Conservation (phyloP, 2,797 vertebrate genomes). For the Pangasius mekongensis region DNA sequence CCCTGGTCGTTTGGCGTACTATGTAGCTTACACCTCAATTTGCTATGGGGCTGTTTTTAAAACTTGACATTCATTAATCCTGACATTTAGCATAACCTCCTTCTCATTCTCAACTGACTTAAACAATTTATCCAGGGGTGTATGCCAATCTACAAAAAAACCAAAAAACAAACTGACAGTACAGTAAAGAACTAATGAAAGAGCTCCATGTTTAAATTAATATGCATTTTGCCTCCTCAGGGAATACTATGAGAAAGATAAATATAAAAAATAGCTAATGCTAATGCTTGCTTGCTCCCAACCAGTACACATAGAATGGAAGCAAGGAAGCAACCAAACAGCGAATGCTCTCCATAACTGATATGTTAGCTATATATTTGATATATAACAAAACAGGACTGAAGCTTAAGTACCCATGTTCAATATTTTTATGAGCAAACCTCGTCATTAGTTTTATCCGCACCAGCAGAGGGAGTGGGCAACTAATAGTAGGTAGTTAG, state of each 20-base stretch:
- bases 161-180: too few relatives aligned
- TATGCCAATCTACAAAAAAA: too few relatives aligned
- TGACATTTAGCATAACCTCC: too few relatives aligned
- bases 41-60: too few relatives aligned
- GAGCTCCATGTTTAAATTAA: not conserved
- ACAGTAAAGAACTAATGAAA: too few relatives aligned
- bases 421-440: not conserved
- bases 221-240: not conserved
- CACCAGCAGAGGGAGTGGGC: not conserved
- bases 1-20: too few relatives aligned
- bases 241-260: not conserved
- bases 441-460: not conserved
- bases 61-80: too few relatives aligned
- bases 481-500: not conserved
- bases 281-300: too few relatives aligned
- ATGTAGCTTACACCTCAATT: too few relatives aligned
- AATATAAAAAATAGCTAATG: not conserved
- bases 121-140: too few relatives aligned
- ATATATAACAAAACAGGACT: not conserved
- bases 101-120: too few relatives aligned
- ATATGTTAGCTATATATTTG: not conserved
- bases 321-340: not conserved
- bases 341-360: not conserved
- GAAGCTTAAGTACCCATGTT: not conserved
- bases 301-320: not conserved